A percentile compares a stretch with the other conserved stretches of the same genome.
Conservation (phyloP, 1,140 invertebrate species). For the Tenebrio molitor region DNA sequence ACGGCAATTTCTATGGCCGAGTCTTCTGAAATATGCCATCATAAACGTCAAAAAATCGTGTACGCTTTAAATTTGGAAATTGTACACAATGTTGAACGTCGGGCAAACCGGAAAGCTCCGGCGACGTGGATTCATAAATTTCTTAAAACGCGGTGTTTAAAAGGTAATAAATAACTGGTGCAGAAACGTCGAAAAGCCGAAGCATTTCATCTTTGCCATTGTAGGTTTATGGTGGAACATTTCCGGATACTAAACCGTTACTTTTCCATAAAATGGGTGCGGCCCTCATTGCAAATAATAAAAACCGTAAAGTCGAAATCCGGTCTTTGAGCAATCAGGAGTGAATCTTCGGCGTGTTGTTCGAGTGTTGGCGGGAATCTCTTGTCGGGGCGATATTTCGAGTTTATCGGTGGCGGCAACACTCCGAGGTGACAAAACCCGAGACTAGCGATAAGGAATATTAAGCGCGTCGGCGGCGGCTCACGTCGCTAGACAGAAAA, state of each 20-base stretch:
- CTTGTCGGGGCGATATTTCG: too few species aligned
- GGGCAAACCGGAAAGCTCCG: not conserved
- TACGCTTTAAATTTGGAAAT: too few species aligned
- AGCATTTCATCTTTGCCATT: slow-evolving; percentile 28
- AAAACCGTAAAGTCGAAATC: too few species aligned
- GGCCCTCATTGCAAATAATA: too few species aligned
- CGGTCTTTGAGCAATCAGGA: too few species aligned
- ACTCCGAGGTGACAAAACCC: slow-evolving; percentile 54
- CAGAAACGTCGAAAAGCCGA: slow-evolving; percentile 30
- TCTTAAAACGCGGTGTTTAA: slow-evolving; percentile 9
- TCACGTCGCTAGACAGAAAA: slow-evolving; percentile 48
- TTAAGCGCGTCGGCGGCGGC: slow-evolving; percentile 50
- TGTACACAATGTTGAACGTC: too few species aligned
- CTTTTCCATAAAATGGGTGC: slow-evolving; percentile 29
- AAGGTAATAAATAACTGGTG: slow-evolving; percentile 33
- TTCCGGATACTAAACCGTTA: slow-evolving; percentile 14
- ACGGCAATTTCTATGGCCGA: too few species aligned
- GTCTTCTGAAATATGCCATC: too few species aligned
- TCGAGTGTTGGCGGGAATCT: too few species aligned
- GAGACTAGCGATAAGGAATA: slow-evolving; percentile 53
- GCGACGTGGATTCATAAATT: slow-evolving; percentile 6
- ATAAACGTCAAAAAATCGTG: too few species aligned
- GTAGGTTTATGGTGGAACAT: slow-evolving; percentile 30
- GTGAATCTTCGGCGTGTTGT: too few species aligned
- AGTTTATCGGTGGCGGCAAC: slow-evolving; percentile 48